These are phyloP conservation scores for Oligia fasciuncula DNA, from an alignment of 2,888 invertebrate species.

Conservation along the genomic window DNA sequence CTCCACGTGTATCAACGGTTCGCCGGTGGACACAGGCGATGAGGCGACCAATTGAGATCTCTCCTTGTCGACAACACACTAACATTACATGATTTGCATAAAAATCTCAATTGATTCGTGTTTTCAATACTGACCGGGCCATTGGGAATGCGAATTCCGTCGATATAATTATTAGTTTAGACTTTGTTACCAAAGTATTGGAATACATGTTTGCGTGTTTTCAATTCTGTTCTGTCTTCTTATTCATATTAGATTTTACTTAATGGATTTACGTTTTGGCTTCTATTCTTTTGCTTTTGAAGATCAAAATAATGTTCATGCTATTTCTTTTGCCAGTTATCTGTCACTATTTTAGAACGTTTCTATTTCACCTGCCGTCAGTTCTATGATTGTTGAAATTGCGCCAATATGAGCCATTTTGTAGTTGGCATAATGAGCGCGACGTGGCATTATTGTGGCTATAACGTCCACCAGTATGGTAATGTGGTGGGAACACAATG, in stretches of 20 bases:
- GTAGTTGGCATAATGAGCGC: constrained; percentile 58
- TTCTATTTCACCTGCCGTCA: constrained; percentile 30
- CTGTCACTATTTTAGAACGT: constrained; percentile 15
- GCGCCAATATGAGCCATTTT: constrained; percentile 54
- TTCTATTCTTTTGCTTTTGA: neutral
- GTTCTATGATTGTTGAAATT: constrained; percentile 47
- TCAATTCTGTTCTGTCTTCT: constrained; percentile 1
- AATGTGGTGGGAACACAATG: constrained; percentile 63
- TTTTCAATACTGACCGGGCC: constrained; percentile 24
- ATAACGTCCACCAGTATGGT: constrained; percentile 60
- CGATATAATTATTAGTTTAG: constrained; percentile 21
- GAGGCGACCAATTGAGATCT: neutral
- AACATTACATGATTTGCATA: constrained; percentile 30
- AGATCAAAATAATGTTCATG: neutral
- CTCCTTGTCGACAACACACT: constrained; percentile 19
- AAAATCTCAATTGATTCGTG: constrained; percentile 30
- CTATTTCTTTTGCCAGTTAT: neutral
- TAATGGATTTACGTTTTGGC: neutral
- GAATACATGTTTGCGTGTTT: constrained; percentile 17
- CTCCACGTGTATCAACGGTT: neutral
- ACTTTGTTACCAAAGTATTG: constrained; percentile 1
- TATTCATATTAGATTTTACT: neutral
- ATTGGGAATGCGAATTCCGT: constrained; percentile 21
- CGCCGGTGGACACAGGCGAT: neutral
- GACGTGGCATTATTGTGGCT: constrained; percentile 58